Evolutionary conservation across 2,113 vertebrate genomes (phyloP).

Genomic region (Pelusios castaneus): DNA sequence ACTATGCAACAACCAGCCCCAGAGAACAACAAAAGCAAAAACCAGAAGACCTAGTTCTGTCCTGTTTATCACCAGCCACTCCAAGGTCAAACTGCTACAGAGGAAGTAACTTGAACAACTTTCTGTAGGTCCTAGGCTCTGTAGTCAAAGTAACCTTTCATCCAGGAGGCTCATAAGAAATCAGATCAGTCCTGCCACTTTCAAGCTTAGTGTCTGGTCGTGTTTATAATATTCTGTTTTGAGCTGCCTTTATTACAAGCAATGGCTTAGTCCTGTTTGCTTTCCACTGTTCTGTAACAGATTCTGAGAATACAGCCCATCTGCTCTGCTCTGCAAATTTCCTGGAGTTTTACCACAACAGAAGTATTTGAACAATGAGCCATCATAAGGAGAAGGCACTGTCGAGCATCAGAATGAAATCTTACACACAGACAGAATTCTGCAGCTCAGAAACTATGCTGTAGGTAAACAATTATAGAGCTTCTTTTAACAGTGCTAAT

Average conservation of each 20-base stretch:
- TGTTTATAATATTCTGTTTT: neutral
- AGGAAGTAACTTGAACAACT: neutral
- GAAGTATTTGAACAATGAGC: neutral
- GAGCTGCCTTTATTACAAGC: neutral
- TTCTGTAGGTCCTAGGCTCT: neutral
- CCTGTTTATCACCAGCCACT: neutral
- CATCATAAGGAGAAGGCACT: neutral
- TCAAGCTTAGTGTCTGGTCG: neutral
- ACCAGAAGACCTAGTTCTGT: neutral
- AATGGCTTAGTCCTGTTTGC: neutral
- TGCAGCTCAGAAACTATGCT: neutral
- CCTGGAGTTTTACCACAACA: neutral
- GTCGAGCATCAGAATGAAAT: neutral
- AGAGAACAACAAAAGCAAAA: neutral
- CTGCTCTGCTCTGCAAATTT: neutral
- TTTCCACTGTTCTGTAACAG: neutral
- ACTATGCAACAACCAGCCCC: neutral
- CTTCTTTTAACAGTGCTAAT: neutral
- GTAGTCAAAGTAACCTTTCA: neutral
- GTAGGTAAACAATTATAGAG: neutral
- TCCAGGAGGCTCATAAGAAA: neutral
- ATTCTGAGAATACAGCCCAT: neutral
- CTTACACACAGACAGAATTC: neutral
- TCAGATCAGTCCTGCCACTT: neutral
- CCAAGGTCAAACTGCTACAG: neutral